Evolutionary conservation across 2,888 invertebrate genomes (phyloP), one percentile per base, ranked within the genome.

Genomic region (Calliopum simillimum): DNA sequence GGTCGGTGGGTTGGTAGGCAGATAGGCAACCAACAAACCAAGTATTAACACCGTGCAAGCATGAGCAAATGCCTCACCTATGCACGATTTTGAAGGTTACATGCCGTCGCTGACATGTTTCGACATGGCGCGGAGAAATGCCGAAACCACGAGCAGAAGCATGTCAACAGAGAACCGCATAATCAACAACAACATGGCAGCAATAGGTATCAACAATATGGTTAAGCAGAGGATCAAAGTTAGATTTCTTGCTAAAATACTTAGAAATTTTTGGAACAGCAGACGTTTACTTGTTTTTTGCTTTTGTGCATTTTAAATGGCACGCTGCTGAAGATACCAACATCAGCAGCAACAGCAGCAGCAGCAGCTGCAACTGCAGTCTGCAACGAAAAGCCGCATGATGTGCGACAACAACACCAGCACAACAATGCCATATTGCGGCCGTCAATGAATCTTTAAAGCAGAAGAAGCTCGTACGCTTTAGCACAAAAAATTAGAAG

Each of bases 11-110:
- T 33, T 33, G 33, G 33, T 33, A 33, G 33, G 33, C 33, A 33
- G 33, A 8, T 33, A 33, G 33, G 33, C 33, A 33, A 33, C 33
- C 8, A 33, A 6, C 33, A 33, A 33, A 33, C 8, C 33, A 33
- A 33, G 33, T 33, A 33, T 33, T 33, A 33, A 8, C n/a, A n/a
- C 33, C 33, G 33, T 33, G 33, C 33, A 8, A 33, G 33, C 33
- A 33, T 33, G 72, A 74, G 69, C 70, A 71, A 73, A 69, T 65
- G 75, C 77, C 76, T 75, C 77, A 73, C 77, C 77, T 73, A 77
- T 68, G 76, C 77, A 77, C 77, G 77, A 75, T 75, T 77, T 76
- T 77, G 77, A 77, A 77, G 77, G 77, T 76, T 74, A 77, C 74
- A 77, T 75, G 78, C 75, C 64, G 41, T 41, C 19, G 47, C 56